Evolutionary conservation across 2,888 invertebrate genomes (phyloP), one percentile per base, ranked within the genome.

Genomic region (Helicoverpa assulta): DNA sequence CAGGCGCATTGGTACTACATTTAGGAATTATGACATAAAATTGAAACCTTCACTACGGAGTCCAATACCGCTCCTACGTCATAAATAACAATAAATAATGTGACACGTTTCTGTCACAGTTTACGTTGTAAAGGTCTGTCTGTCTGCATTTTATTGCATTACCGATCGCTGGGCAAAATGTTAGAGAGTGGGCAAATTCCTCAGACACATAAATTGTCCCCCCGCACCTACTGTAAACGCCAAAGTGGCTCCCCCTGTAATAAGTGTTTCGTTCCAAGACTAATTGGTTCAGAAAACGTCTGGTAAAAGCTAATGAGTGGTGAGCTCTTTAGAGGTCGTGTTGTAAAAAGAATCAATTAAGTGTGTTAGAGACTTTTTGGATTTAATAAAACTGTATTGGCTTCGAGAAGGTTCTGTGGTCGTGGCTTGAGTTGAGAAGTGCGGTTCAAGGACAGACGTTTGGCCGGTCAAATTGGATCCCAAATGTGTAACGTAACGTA

Each of bases 101-200:
- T 26, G 26, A 26, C 26, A 54, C 5, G 21, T 18, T 8, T n/a
- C 40, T 53, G 19, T n/a, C 66, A 52, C 14, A 58, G 26, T 82
- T 86, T 88, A 88, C 88, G 71, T 85, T 66, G 80, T 86, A 80
- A 21, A 50, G 56, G 70, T 76, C 87, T 84, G 89, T 88, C 89
- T 90, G 89, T 88, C 89, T 90, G 90, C 89, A 89, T 88, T 91
- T 91, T 91, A 92, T 92, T 91, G 90, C 89, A 89, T 89, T 89
- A 89, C 87, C 87, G 81, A 89, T 88, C 81, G 87, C 74, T 85
- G 80, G 73, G 86, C 83, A 80, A 80, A 89, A 85, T 84, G 86
- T 82, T 82, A 74, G 78, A 83, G 78, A 81, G 79, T 70, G 80
- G 83, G 84, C 80, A 85, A 87, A 86, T 88, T 88, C 86, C 86